Evolutionary conservation across 2,113 vertebrate genomes (phyloP), one percentile per base, ranked within the genome.

Genomic region (Oryzias celebensis): DNA sequence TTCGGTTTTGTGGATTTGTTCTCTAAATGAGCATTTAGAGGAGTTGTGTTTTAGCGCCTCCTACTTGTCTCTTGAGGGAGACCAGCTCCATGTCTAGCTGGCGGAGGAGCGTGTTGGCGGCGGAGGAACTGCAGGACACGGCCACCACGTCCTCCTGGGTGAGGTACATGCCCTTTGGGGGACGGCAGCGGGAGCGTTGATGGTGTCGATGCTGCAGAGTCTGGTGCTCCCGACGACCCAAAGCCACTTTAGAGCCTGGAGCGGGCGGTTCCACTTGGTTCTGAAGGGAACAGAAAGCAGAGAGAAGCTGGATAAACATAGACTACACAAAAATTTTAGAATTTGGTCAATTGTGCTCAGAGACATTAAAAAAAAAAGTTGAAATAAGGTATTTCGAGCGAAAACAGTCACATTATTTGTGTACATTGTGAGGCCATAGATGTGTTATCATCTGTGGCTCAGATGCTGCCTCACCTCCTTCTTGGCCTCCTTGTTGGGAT

Each of bases 141-240:
- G 96, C 96, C 83, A 96, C 92, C 68, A 98, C 96, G 53, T 98
- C 97, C 85, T 99, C 97, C 87, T 97, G 96, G 57, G 92, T 97
- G 84, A 99, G 89, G 88, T 94, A 98, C 97, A 99, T 99, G 92
- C 97, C 96, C 90, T 98, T 98, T 5, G 97, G 97, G 0, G 96
- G 96, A 1, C 96, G 94, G 81, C 94, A 98, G 82, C 97, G 98
- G 42, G 96, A 95, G 6, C 96, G 94, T 81, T 98, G 96, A 80
- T 98, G 97, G 81, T 98, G 96, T 2, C 97, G 93, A 81, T 98
- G 96, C 75, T 94, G 94, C 75, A 98, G 92, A 43, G 95, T 98
- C 91, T 97, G 96, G 86, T 96, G 94, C 53, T 99, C 97, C 78
- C 97, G 92, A 64, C 96, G 93, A 56, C 95, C 96, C 78, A 96